Evolutionary conservation across 2,888 invertebrate genomes (phyloP).

Genomic region (Ennomos fuscantarius): DNA sequence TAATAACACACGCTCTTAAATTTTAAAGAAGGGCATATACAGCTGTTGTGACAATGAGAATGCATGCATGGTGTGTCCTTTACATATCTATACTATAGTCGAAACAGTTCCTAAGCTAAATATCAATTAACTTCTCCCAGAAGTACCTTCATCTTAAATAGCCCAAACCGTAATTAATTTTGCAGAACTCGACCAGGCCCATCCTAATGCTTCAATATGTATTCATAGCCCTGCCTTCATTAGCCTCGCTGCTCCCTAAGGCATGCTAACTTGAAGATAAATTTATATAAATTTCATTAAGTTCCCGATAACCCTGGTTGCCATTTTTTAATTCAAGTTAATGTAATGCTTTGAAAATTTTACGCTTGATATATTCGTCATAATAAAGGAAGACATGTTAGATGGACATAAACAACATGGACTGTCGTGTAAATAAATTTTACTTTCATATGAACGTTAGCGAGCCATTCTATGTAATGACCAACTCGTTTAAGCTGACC

Average conservation of each 20-base stretch:
- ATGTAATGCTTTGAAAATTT: too few relatives aligned
- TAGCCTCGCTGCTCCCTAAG: conserved; percentile 55
- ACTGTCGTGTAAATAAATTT: conserved; percentile 62
- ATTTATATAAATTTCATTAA: conserved; percentile 56
- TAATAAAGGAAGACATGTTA: conserved; percentile 15
- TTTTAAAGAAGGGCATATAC: too few relatives aligned
- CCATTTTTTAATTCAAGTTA: conserved; percentile 1
- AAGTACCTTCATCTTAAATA: conserved; percentile 21
- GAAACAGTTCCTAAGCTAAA: background rate
- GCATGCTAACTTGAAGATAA: conserved; percentile 43
- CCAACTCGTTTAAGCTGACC: conserved; percentile 67
- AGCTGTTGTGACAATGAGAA: too few relatives aligned
- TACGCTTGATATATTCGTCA: too few relatives aligned
- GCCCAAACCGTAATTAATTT: conserved; percentile 61
- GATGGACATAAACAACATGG: conserved; percentile 38
- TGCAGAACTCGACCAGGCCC: conserved; percentile 57
- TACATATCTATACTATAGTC: too few relatives aligned
- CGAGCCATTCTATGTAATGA: conserved; percentile 69
- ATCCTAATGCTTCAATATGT: conserved; percentile 73
- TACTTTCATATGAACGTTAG: conserved; percentile 71
- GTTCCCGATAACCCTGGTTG: conserved; percentile 31
- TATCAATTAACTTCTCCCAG: conserved; percentile 20
- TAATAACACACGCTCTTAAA: too few relatives aligned
- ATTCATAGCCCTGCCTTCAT: conserved; percentile 73
- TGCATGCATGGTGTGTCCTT: too few relatives aligned